Evolutionary conservation across 2,888 invertebrate species (phyloP), one percentile per base, ranked within the genome.

Genomic region (Papilio gigon): DNA sequence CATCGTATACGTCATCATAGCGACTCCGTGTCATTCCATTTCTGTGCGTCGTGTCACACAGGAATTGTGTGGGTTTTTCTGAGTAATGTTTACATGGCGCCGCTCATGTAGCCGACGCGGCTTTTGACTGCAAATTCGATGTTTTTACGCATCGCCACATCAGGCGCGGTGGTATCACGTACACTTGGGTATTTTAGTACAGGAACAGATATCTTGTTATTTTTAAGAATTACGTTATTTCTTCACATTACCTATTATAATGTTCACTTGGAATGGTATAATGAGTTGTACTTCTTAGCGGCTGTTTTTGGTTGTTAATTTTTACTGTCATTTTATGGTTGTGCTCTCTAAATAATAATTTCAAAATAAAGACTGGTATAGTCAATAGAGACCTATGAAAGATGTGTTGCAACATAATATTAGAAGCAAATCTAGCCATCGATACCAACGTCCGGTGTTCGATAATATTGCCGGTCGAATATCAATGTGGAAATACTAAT

Each of bases 21-120:
- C 17, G 37, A 50, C 12, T 20, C 27, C 12, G 47, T 58, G 50
- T 71, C 68, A 68, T 70, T 65, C 71, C 75, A 72, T 74, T 71
- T 73, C 67, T 70, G 67, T 67, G 35, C 42, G 67, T 65, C 72
- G 76, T 77, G 79, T 79, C 79, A 79, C 70, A 70, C 64, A 67
- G 76, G 78, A 76, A 78, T 76, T 70, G 79, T 75, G 80, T 81
- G 83, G 83, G 81, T 83, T 83, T 83, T 82, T 80, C 81, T 79
- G 69, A 71, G 70, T 73, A 77, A 70, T 77, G 78, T 79, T 78
- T 77, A 78, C 77, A 65, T 59, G 40, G 65, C 67, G 70, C 59
- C 63, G 69, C 47, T 73, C 72, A 68, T 72, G 71, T 71, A 70
- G 70, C 64, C 58, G 47, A 59, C 59, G 65, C 74, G 70, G 60